A percentile compares a stretch with the other conserved stretches of the same genome.
Conservation (phyloP, 2,113 vertebrate species). For the Scophthalmus maximus region DNA sequence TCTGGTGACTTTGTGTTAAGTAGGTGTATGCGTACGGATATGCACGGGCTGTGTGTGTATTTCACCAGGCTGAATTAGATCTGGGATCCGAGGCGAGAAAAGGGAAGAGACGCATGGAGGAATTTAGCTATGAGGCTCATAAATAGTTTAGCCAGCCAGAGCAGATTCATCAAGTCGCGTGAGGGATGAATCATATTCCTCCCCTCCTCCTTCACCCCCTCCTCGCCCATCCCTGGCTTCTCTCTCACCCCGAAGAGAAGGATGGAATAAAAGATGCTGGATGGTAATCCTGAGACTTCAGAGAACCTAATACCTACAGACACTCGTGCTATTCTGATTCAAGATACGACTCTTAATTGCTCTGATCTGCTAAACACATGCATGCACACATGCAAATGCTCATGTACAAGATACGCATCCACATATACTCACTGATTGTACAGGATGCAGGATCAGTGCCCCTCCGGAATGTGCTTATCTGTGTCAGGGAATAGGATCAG, state of each 20-base stretch:
- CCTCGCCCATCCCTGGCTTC: constrained; percentile 38
- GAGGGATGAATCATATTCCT: constrained; percentile 83
- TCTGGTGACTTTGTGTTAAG: constrained; percentile 51
- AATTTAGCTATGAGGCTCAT: constrained; percentile 85
- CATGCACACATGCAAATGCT: neutral
- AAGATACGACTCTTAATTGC: constrained; percentile 47
- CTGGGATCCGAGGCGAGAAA: constrained; percentile 78
- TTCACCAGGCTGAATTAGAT: constrained; percentile 80
- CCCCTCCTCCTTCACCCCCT: constrained; percentile 54
- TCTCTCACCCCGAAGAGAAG: constrained; percentile 61
- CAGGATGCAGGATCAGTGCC: neutral
- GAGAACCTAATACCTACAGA: constrained; percentile 63
- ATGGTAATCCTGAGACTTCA: constrained; percentile 67
- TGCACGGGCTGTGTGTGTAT: constrained; percentile 62
- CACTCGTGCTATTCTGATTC: constrained; percentile 55
- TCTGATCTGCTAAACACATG: constrained; percentile 1
- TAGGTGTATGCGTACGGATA: constrained; percentile 31
- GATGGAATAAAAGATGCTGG: constrained; percentile 72
- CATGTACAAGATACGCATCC: neutral
- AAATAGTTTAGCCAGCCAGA: constrained; percentile 87
- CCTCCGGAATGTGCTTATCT: constrained; percentile 7
- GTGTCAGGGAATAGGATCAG: constrained; percentile 41
- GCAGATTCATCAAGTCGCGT: constrained; percentile 86
- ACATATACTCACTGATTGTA: neutral
- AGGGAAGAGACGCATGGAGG: constrained; percentile 81